Evolutionary conservation across 2,888 invertebrate species (phyloP).

Genomic region (Cylloceria caligata): DNA sequence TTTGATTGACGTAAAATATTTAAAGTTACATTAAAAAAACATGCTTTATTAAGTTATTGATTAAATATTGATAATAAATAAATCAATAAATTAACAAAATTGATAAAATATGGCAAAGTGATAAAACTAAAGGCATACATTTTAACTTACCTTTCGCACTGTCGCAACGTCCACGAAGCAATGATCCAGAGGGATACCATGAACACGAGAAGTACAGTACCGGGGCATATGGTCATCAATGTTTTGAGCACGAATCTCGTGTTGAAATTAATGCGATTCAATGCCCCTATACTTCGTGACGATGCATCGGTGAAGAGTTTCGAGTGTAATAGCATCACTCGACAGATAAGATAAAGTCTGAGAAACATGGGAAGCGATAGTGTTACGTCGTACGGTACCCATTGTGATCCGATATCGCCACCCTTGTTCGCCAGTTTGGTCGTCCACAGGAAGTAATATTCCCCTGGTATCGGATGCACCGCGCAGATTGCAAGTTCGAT

Average conservation of each 20-base stretch:
- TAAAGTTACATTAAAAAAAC: background rate
- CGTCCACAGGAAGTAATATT: constrained; percentile 98
- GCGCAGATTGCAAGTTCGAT: constrained; percentile 98
- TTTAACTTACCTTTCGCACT: constrained; percentile 97
- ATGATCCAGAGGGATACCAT: constrained; percentile 99
- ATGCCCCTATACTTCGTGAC: constrained; percentile 98
- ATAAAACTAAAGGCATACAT: background rate
- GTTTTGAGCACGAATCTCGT: constrained; percentile 99
- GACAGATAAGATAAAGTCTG: constrained; percentile 99
- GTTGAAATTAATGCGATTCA: constrained; percentile 99
- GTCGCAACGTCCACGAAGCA: constrained; percentile 99
- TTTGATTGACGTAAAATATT: background rate
- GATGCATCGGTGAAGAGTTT: constrained; percentile 99
- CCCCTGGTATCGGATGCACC: constrained; percentile 98
- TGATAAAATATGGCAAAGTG: no score
- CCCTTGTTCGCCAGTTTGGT: constrained; percentile 97
- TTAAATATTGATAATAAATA: no score
- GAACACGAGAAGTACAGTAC: constrained; percentile 98
- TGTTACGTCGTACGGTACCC: constrained; percentile 98
- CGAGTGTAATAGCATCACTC: constrained; percentile 99
- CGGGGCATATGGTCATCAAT: constrained; percentile 99
- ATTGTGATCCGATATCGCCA: constrained; percentile 87
- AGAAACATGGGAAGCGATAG: constrained; percentile 99
- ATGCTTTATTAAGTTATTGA: no score
- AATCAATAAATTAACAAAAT: no score